Evolutionary conservation across 2,797 vertebrate genomes (phyloP).

Genomic region (Australoheros facetus): DNA sequence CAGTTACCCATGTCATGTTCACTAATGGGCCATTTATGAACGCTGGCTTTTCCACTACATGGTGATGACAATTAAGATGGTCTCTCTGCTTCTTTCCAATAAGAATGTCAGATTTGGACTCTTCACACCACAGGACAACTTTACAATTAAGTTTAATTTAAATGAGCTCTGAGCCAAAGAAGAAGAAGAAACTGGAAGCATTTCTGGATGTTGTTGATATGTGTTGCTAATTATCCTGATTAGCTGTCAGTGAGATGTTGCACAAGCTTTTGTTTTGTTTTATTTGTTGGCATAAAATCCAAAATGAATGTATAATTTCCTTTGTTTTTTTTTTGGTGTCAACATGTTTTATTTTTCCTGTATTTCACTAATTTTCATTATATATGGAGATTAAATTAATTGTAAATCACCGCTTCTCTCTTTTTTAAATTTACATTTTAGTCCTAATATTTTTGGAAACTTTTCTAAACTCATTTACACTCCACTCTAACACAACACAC

Average conservation of each 20-base stretch:
- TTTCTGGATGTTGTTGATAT: background rate
- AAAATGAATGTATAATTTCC: accelerated
- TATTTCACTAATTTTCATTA: background rate
- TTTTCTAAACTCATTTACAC: background rate
- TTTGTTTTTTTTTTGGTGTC: accelerated
- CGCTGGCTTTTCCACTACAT: no score
- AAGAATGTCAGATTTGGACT: background rate
- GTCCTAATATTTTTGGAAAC: background rate
- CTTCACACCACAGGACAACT: no score
- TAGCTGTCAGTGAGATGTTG: background rate
- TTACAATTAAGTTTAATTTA: no score
- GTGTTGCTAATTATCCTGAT: background rate
- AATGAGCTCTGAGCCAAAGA: no score
- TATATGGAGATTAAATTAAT: background rate
- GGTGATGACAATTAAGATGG: no score
- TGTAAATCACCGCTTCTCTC: background rate
- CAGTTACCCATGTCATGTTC: background rate
- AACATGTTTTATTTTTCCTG: background rate
- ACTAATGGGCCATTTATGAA: background rate
- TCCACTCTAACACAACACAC: background rate
- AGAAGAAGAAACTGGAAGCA: no score
- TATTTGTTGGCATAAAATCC: background rate
- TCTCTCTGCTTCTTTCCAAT: background rate
- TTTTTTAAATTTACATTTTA: background rate
- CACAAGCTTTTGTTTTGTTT: no score